phyloP scores from a whole-genome alignment of 2,888 invertebrate species.

The Liodrosophila aerea region DNA sequence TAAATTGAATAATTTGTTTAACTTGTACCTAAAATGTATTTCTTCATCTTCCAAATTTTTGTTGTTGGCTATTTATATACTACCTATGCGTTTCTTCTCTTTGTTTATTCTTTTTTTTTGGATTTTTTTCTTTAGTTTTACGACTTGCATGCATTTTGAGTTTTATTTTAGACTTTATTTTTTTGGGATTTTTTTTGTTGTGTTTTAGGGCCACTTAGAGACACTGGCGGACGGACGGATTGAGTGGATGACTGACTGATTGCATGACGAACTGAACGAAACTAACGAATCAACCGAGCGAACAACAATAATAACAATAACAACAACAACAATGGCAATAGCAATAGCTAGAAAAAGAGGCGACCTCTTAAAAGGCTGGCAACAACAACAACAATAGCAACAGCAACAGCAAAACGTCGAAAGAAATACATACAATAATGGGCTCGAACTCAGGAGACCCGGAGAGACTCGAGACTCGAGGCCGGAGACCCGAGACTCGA shows the following conservation, averaged over 20 bases:
- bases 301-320: conserved; percentile 34
- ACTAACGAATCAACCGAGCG: conserved; percentile 70
- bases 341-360: conserved; percentile 25
- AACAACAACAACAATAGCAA: conserved; percentile 9
- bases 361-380: conserved; percentile 75
- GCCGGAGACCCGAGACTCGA: conserved; percentile 25
- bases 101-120: conserved; percentile 36
- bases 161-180: conserved; percentile 54
- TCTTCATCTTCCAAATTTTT: conserved; percentile 11
- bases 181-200: conserved; percentile 21
- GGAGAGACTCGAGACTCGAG: neutral
- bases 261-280: conserved; percentile 70
- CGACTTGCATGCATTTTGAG: conserved; percentile 56
- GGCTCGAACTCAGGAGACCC: conserved; percentile 40
- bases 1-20: conserved; percentile 4
- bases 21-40: conserved; percentile 26
- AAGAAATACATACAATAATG: conserved; percentile 73
- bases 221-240: conserved; percentile 39
- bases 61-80: conserved; percentile 52
- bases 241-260: conserved; percentile 66
- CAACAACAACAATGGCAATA: conserved; percentile 27
- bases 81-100: conserved; percentile 19
- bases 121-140: conserved; percentile 32
- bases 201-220: conserved; percentile 72
- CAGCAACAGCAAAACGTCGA: too few species aligned